A percentile compares a stretch with the other conserved stretches of the same genome.
These are phyloP conservation scores for Papilio helenus DNA, from an alignment of 1,140 invertebrate species.

Conservation along the genomic window DNA sequence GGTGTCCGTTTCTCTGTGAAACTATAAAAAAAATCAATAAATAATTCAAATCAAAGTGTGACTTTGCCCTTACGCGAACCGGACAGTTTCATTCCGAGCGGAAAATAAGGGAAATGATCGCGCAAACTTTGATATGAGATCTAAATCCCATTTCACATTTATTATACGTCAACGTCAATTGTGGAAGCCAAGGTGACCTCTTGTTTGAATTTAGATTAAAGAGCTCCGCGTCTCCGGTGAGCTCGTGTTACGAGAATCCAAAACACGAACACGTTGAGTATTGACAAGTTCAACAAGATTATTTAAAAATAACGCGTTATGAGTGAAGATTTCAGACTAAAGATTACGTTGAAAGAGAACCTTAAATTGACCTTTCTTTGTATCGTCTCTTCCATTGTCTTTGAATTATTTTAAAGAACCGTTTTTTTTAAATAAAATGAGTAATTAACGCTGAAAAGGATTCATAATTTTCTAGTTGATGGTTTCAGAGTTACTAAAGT, in stretches of 20 bases:
- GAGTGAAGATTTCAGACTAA: neutral
- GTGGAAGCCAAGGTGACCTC: neutral
- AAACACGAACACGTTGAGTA: too few relatives aligned
- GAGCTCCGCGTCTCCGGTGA: neutral
- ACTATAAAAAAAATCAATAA: too few relatives aligned
- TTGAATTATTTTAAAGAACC: conserved; percentile 2
- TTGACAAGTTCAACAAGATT: too few relatives aligned
- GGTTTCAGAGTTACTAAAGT: neutral
- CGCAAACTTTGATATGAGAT: conserved; percentile 33
- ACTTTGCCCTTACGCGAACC: neutral
- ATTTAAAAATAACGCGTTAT: neutral
- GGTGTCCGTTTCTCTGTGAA: too few relatives aligned
- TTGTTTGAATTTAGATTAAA: neutral
- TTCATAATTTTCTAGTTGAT: too few relatives aligned
- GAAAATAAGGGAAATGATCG: conserved; percentile 35
- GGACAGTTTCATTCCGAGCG: conserved; percentile 37
- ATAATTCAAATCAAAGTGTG: neutral
- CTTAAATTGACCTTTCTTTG: conserved; percentile 14
- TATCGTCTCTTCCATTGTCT: conserved; percentile 25
- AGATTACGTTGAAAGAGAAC: neutral
- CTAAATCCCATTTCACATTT: conserved; percentile 34
- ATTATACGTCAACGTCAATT: conserved; percentile 24
- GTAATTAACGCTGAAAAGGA: neutral
- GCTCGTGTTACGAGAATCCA: too few relatives aligned
- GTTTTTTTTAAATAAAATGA: conserved; percentile 9